Evolutionary conservation across 1,140 invertebrate genomes (phyloP), one percentile per base, ranked within the genome.

Genomic region (Triops longicaudatus): DNA sequence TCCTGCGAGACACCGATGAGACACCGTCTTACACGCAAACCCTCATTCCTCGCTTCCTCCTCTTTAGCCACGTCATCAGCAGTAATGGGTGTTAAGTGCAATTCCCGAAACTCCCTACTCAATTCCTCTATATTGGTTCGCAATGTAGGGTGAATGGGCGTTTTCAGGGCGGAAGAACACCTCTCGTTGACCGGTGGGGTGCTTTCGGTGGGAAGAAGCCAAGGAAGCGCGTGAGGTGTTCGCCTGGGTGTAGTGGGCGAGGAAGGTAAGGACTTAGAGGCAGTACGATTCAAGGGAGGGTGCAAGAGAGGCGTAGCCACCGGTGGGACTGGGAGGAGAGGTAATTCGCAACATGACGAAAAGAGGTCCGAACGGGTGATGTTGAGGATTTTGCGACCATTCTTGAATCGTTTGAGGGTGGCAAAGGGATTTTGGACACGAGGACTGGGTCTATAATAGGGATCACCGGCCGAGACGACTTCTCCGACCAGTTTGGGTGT

Each of bases 391-490:
- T 78, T 50, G 9, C 78, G 42, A 22, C 76, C 76, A 72, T 77
- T 72, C 72, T 77, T 77, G 78, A 89, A 87, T 78, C 89, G 87
- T 7, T 86, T 87, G 12, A 92, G 83, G 2, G 89, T 86, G 72
- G 90, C 88, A 82, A 93, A 92, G 17, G 91, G 91, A 84, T 93
- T 92, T 78, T 83, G 83, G 78, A 83, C 84, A 63, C 86, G 87
- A 17, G 86, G 88, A 81, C 86, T 87, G 6, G 88, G 89, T 80
- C 88, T 88, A 81, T 92, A 92, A 81, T 93, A 90, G 42, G 91
- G 90, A 85, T 95, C 92, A 80, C 91, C 88, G 72, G 90, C 87
- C 81, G 91, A 91, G 87, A 93, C 93, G 26, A 90, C 88, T 83
- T 92, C 91, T 27, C 90, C 91, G 0, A 92, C 86, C 78, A 89